Conservation (phyloP, 2,888 invertebrate genomes). For the Drosophila paranaensis region DNA sequence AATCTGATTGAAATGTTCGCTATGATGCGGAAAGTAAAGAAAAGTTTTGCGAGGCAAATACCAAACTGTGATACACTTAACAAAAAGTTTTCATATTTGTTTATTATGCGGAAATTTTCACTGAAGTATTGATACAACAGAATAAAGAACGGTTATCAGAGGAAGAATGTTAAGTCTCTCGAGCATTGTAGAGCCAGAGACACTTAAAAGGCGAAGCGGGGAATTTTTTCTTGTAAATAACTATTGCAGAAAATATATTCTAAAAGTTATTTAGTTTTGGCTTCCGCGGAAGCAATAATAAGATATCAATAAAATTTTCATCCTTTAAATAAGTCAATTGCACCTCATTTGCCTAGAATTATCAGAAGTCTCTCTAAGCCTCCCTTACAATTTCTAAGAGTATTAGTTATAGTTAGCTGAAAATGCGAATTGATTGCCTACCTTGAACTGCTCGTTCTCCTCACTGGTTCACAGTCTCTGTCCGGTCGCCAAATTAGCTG, state of each 20-base stretch:
- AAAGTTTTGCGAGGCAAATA: constrained; percentile 18
- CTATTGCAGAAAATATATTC: background rate
- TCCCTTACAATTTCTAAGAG: background rate
- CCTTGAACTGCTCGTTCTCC: constrained; percentile 38
- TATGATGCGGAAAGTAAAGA: constrained; percentile 14
- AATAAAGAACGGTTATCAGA: background rate
- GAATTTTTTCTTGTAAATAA: background rate
- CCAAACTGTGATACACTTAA: constrained; percentile 43
- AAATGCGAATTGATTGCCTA: constrained; percentile 44
- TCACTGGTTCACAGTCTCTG: constrained; percentile 2
- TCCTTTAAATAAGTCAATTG: no score
- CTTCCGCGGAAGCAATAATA: no score
- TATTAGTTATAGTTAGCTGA: background rate
- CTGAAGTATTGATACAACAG: background rate
- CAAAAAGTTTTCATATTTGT: background rate
- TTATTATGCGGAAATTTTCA: background rate
- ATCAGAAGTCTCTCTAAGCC: no score
- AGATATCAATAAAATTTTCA: no score
- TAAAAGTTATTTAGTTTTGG: background rate
- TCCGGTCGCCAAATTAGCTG: constrained; percentile 42
- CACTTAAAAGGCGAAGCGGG: background rate
- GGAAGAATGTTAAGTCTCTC: background rate
- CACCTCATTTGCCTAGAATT: background rate
- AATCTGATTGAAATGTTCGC: constrained; percentile 62
- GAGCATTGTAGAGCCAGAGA: background rate